Percentiles rank a stretch among this genome's conserved stretches.
These are phyloP conservation scores for Romanogobio albipinnatus DNA, from an alignment of 2,113 vertebrate genomes.

Conservation along the genomic window DNA sequence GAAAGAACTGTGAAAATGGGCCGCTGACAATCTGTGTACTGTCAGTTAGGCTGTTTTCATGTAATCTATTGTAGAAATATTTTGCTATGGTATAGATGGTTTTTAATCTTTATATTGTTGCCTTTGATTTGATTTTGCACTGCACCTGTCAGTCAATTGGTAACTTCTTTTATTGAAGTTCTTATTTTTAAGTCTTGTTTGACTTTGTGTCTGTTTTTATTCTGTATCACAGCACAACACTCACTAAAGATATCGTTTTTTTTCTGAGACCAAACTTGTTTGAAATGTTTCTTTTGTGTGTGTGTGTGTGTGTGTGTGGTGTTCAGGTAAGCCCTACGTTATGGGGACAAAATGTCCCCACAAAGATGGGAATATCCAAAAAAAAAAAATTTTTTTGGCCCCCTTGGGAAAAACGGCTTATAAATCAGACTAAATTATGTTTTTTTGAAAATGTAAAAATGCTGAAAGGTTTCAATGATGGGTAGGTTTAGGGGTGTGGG, in stretches of 20 bases:
- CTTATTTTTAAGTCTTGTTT: not conserved
- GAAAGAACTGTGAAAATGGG: not conserved
- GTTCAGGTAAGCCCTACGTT: too few species aligned
- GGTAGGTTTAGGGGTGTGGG: too few species aligned
- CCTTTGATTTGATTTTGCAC: not conserved
- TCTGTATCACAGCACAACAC: conserved; percentile 8
- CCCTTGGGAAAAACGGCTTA: too few species aligned
- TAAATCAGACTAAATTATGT: too few species aligned
- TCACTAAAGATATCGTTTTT: conserved; percentile 26
- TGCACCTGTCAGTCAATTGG: not conserved
- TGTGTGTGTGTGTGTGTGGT: not conserved
- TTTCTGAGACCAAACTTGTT: conserved; percentile 17
- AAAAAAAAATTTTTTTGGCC: too few species aligned
- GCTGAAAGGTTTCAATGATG: too few species aligned
- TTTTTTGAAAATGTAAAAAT: too few species aligned
- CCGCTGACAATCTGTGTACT: not conserved
- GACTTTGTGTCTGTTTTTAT: not conserved
- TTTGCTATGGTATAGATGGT: not conserved
- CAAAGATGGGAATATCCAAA: too few species aligned
- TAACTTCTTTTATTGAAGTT: conserved; percentile 20
- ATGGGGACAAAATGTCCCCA: too few species aligned
- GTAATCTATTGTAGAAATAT: not conserved
- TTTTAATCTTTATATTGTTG: not conserved
- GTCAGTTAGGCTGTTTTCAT: not conserved
- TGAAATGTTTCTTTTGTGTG: not conserved